phyloP scores from a whole-genome alignment of 2,888 invertebrate species.

The Dolichomitus sp. region DNA sequence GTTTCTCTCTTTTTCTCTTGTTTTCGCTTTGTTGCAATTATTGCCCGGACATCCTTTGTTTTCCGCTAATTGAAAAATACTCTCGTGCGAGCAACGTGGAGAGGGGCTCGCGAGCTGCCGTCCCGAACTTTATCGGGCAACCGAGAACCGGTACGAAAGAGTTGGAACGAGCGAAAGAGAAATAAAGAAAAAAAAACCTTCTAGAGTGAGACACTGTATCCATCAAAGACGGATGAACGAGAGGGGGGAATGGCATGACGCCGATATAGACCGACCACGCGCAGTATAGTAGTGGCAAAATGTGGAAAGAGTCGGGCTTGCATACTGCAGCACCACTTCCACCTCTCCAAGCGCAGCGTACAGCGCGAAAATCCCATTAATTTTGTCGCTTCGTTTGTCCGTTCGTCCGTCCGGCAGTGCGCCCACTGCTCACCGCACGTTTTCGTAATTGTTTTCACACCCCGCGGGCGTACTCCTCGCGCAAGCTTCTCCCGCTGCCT shows the following conservation, averaged over 20 bases:
- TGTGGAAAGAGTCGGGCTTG: slow-evolving; percentile 41
- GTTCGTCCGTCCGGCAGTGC: slow-evolving; percentile 46
- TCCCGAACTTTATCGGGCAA: slow-evolving; percentile 66
- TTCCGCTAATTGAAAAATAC: slow-evolving; percentile 80
- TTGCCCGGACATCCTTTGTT: slow-evolving; percentile 78
- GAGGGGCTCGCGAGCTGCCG: slow-evolving; percentile 11
- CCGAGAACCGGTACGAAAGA: slow-evolving; percentile 41
- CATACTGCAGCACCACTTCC: slow-evolving; percentile 24
- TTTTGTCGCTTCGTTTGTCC: slow-evolving; percentile 67
- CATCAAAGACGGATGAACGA: slow-evolving; percentile 66
- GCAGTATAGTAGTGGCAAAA: slow-evolving; percentile 43
- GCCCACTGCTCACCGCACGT: slow-evolving; percentile 42
- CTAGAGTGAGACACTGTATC: slow-evolving; percentile 50
- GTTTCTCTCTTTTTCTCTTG: slow-evolving; percentile 67
- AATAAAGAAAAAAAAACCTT: slow-evolving; percentile 1
- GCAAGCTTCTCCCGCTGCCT: slow-evolving; percentile 11
- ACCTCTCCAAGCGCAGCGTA: slow-evolving; percentile 29
- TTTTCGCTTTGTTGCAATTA: slow-evolving; percentile 80
- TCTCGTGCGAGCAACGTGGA: slow-evolving; percentile 68
- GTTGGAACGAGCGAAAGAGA: slow-evolving; percentile 14
- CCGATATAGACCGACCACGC: slow-evolving; percentile 61
- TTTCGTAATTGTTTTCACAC: slow-evolving; percentile 65
- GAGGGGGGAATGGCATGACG: slow-evolving; percentile 38
- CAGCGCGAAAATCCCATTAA: slow-evolving; percentile 67
- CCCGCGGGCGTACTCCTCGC: slow-evolving; percentile 46